A percentile compares a stretch with the other conserved stretches of the same genome.
These are phyloP conservation scores for Holothuria scabra DNA, from an alignment of 53 echinoderm and acorn worm species.

Conservation along the genomic window DNA sequence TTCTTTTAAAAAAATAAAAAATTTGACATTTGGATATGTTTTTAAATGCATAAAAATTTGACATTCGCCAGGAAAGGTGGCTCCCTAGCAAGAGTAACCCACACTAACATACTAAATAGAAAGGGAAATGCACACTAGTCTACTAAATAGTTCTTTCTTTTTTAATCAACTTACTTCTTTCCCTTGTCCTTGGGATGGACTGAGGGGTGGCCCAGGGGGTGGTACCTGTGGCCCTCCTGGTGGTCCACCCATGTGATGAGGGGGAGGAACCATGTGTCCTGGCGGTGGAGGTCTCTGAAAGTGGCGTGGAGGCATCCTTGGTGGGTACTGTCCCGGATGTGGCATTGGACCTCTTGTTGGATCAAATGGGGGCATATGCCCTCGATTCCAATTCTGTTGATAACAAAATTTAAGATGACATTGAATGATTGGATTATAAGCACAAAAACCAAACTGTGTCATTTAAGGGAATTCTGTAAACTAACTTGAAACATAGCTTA, in stretches of 20 bases:
- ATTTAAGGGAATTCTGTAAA: too few relatives aligned
- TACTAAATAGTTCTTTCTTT: too few relatives aligned
- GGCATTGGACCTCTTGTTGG: conserved; percentile 77
- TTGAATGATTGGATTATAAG: neutral
- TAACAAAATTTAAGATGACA: too few relatives aligned
- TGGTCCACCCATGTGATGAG: conserved; percentile 6
- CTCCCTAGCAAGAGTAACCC: too few relatives aligned
- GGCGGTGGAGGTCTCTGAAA: conserved; percentile 76
- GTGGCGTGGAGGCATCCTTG: conserved; percentile 73
- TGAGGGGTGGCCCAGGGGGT: conserved; percentile 3
- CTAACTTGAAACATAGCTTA: too few relatives aligned
- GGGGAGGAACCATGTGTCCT: conserved; percentile 8
- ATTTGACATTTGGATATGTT: too few relatives aligned
- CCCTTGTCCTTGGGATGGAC: conserved; percentile 33
- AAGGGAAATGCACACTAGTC: too few relatives aligned
- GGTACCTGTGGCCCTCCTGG: neutral
- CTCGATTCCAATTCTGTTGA: conserved; percentile 82
- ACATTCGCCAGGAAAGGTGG: too few relatives aligned
- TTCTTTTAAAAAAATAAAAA: too few relatives aligned
- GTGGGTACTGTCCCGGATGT: conserved; percentile 75
- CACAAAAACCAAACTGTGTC: neutral
- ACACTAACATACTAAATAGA: too few relatives aligned
- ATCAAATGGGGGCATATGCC: conserved; percentile 75
- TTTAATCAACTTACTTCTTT: conserved; percentile 22
- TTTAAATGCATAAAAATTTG: too few relatives aligned